Conservation (phyloP, 64 coral and sea anemone species). For the Acropora tenuis region DNA sequence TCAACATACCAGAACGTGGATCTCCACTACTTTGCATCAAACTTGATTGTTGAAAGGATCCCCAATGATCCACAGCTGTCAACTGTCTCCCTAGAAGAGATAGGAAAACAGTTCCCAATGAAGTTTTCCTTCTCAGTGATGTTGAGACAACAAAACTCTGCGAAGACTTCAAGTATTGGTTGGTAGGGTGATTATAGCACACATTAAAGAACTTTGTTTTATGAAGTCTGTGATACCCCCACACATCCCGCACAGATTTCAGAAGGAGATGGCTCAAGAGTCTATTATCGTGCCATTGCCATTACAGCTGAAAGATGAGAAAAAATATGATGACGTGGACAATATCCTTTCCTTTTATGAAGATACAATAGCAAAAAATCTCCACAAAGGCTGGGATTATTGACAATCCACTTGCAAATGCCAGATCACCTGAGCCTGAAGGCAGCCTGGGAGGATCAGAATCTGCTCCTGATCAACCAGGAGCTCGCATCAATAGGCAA, state of each 20-base stretch:
- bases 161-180: slow-evolving; percentile 44
- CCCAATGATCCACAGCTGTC: slow-evolving; percentile 7
- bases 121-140: slow-evolving; percentile 9
- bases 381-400: not conserved
- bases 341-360: slow-evolving; percentile 43
- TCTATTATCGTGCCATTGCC: not conserved
- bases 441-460: not conserved
- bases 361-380: slow-evolving; percentile 19
- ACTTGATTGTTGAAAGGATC: slow-evolving; percentile 53
- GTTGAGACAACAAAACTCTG: slow-evolving; percentile 7
- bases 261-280: slow-evolving; percentile 30
- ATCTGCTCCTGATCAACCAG: slow-evolving; percentile 37
- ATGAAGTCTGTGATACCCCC: slow-evolving; percentile 52
- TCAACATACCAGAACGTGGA: slow-evolving; percentile 49
- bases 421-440: slow-evolving; percentile 2
- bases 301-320: slow-evolving; percentile 22
- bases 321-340: slow-evolving; percentile 44
- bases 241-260: slow-evolving; percentile 34
- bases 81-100: slow-evolving; percentile 7
- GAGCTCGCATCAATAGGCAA: not conserved
- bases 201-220: slow-evolving; percentile 38
- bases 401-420: not conserved
- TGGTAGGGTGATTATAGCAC: not conserved
- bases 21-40: slow-evolving; percentile 49
- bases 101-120: slow-evolving; percentile 45